These are phyloP conservation scores for Columba guinea DNA, from an alignment of 2,797 vertebrate species.

Conservation along the genomic window DNA sequence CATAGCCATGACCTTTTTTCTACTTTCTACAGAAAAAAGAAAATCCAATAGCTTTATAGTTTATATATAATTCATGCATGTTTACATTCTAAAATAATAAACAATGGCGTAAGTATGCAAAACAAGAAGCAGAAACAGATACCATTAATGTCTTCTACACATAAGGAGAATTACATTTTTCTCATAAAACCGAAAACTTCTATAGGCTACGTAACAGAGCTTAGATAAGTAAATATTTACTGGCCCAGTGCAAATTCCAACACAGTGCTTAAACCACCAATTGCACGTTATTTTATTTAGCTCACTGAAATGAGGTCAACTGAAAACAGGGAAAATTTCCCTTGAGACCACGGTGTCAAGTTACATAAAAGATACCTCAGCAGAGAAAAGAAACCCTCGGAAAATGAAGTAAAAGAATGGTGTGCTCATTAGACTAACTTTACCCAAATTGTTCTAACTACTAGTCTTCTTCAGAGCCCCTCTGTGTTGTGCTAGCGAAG, in stretches of 20 bases:
- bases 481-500: too few relatives aligned
- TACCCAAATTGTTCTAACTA: accelerated
- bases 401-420: accelerated
- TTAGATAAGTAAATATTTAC: background rate
- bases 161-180: conserved; percentile 27
- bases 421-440: accelerated
- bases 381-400: background rate
- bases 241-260: background rate
- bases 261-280: background rate
- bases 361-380: background rate
- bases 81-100: conserved; percentile 48
- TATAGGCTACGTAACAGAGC: background rate
- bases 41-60: background rate
- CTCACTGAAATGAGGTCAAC: background rate
- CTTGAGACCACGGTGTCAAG: background rate
- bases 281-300: background rate
- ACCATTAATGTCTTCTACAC: background rate
- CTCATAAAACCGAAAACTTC: background rate
- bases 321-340: background rate
- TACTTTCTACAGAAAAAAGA: background rate
- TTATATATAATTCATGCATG: background rate
- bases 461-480: accelerated
- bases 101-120: background rate
- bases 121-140: conserved; percentile 18
- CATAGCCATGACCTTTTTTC: background rate